Evolutionary conservation across 2,113 vertebrate genomes (phyloP), one percentile per base, ranked within the genome.

Genomic region (Eolophus roseicapilla): DNA sequence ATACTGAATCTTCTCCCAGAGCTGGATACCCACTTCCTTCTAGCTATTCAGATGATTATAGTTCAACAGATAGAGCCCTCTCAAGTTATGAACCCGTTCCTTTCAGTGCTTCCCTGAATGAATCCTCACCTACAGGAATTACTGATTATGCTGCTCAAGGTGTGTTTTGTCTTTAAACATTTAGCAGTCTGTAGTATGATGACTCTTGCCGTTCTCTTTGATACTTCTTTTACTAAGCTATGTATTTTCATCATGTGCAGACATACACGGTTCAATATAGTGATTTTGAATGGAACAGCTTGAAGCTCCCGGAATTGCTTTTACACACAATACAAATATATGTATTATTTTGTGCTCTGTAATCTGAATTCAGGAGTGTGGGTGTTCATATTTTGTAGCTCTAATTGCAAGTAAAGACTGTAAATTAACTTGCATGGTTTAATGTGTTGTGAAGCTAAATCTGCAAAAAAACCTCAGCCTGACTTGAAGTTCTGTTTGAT

Each of bases 91-190:
- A 98, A 35, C 95, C 98, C 2, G 44, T 98, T 92, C 98, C 98
- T 7, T 98, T 98, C 95, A 98, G 98, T 90, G 94, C 98, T 89
- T 98, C 98, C 89, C 89, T 98, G 94, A 99, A 98, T 90, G 98
- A 99, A 62, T 98, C 98, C 37, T 95, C 98, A 80, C 98, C 98
- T 43, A 98, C 97, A 57, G 98, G 98, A 96, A 98, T 98, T 93
- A 97, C 96, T 78, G 98, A 98, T 94, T 92, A 97, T 88, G 28
- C 84, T 91, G 93, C 79, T 78, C 95, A 96, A 98, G 98, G 98
- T 98, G 96, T 81, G 96, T 93, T 96, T 96, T 95, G 78, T 92
- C 88, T 95, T 95, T 24, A 16, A 37, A 47, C 88, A 65, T 89
- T 95, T 80, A 96, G 63, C 68, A 83, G 74, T 95, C 96, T 81